phyloP scores from a whole-genome alignment of 2,113 vertebrate species.

The Callorhinus ursinus region DNA sequence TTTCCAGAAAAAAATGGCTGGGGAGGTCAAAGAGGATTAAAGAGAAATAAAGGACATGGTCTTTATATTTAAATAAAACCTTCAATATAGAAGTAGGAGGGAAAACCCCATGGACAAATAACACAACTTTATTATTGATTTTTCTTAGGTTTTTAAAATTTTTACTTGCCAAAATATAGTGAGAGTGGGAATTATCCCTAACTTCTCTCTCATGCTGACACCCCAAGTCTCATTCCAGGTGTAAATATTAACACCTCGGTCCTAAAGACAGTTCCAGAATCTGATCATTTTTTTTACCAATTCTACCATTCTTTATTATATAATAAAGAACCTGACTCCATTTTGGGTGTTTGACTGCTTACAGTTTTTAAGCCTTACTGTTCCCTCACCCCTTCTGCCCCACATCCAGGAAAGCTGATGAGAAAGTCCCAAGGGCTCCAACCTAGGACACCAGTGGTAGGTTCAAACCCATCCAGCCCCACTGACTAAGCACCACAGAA shows the following conservation, averaged over 20 bases:
- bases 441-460: background rate
- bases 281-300: background rate
- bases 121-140: background rate
- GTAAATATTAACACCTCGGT: background rate
- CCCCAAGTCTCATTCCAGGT: background rate
- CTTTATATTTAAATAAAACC: conserved; percentile 24
- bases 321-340: background rate
- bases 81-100: background rate
- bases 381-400: background rate
- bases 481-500: background rate
- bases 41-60: background rate
- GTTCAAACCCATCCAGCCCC: background rate
- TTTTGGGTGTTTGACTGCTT: background rate
- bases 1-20: background rate
- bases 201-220: background rate
- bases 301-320: background rate
- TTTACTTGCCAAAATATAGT: background rate
- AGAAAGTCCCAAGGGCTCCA: background rate
- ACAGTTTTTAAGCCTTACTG: background rate
- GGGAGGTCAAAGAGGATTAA: background rate
- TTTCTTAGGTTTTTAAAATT: background rate
- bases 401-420: background rate
- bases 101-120: background rate
- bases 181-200: background rate
- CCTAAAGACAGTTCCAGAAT: background rate